phyloP scores from a whole-genome alignment of 2,113 vertebrate species.

The Phalacrocorax aristotelis region DNA sequence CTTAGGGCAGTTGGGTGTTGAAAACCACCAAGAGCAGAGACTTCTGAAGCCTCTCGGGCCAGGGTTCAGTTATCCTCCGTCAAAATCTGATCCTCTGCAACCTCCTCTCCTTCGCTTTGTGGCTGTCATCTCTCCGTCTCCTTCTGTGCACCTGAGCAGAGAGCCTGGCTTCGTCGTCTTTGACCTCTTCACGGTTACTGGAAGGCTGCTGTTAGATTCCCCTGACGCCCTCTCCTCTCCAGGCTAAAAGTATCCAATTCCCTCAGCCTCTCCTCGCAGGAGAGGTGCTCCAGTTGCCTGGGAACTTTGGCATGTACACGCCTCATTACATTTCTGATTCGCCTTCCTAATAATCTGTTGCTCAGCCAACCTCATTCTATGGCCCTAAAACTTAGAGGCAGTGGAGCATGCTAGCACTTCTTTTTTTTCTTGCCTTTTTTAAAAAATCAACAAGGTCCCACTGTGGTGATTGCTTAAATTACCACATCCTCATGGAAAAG shows the following conservation, averaged over 20 bases:
- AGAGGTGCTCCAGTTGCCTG: background rate
- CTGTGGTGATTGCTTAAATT: background rate
- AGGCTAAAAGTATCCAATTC: background rate
- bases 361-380: background rate
- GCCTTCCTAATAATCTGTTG: background rate
- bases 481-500: background rate
- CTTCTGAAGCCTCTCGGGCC: background rate
- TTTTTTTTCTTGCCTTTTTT: background rate
- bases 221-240: too few relatives aligned
- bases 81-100: background rate
- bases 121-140: background rate
- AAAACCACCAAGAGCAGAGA: background rate
- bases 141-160: background rate
- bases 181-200: background rate
- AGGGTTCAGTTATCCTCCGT: accelerated
- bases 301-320: background rate
- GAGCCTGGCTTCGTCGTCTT: accelerated
- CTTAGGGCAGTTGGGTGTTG: background rate
- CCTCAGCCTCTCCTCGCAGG: accelerated
- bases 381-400: background rate
- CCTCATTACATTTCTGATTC: background rate
- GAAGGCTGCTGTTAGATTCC: background rate
- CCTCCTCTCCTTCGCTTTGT: accelerated
- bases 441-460: background rate
- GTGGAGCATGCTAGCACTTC: background rate